Base-by-base conservation (phyloP, 2,113 vertebrate genomes). In the Columbina picui region DNA sequence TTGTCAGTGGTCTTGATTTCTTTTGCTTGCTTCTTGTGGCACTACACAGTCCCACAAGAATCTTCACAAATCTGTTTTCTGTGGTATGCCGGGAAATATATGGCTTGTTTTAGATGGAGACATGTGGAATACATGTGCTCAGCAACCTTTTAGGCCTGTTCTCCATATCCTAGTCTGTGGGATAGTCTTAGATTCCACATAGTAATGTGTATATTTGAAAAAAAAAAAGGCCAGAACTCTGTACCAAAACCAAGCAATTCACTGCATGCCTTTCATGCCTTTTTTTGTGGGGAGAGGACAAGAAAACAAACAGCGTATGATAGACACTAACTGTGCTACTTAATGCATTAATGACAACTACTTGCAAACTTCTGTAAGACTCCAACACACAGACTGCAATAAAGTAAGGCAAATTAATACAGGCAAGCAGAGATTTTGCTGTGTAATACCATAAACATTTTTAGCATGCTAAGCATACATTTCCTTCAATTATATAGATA, bases 241-340 rank as follows among this genome's bases (percentile, higher is more conserved):
- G 12, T 75, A 82, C 14, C 15, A 84, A 95, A 68, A 11, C 39
- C 23, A 64, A 86, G 67, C 23, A 75, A 23, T 65, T 53, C 49
- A 61, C 27, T 82, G 30, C 0, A 0, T 71, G 52, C 7, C 30
- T 82, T 52, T 84, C 0, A 0, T 71, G 52, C 8, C n/a, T 82
- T 52, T 84, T 18, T 22, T 64, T 64, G 17, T 64, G 43, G 21
- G 43, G 39, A 71, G 39, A 14, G 20, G 52, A 84, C 3, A 10
- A 88, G 60, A 74, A 89, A 95, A 50, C 20, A 77, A 90, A 50
- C 18, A 64, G 38, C 36, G 8, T 30, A 64, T 60, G 39, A 59
- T 39, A 32, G 70, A 47, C 4, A 21, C 34, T 65, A 77, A 56
- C 34, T 6, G 1, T 52, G 56, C 34, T 68, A 43, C 79, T 81